These are phyloP conservation scores for Orius insidiosus DNA, from an alignment of 1,140 invertebrate species.

Conservation along the genomic window DNA sequence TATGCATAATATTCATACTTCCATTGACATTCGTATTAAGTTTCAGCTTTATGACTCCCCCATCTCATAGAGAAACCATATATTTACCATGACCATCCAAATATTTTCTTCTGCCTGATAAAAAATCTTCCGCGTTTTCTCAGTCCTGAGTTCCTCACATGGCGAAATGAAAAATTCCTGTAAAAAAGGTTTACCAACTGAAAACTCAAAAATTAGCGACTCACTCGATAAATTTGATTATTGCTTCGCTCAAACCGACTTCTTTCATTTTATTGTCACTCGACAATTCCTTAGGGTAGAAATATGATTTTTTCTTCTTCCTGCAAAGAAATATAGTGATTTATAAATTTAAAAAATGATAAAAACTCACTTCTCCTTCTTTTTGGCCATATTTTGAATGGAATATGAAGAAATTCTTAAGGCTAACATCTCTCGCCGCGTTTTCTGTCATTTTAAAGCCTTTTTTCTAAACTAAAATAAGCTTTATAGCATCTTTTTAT, in stretches of 20 bases:
- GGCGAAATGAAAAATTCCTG: constrained; percentile 69
- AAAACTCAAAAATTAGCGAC: not conserved
- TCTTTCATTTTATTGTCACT: constrained; percentile 71
- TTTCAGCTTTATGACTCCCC: no score
- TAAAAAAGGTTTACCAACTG: constrained; percentile 22
- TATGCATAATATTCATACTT: no score
- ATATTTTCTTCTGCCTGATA: constrained; percentile 69
- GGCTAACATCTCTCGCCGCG: constrained; percentile 12
- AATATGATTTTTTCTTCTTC: constrained; percentile 80
- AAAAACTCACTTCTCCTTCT: constrained; percentile 20
- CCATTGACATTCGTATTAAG: no score
- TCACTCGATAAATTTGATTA: constrained; percentile 79
- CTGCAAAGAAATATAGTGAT: constrained; percentile 36
- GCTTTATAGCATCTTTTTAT: no score
- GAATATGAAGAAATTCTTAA: constrained; percentile 21
- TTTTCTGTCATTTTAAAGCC: not conserved
- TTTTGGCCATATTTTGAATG: constrained; percentile 16
- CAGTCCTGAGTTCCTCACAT: constrained; percentile 73
- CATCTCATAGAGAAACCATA: no score
- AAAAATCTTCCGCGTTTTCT: constrained; percentile 74
- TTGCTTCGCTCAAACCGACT: constrained; percentile 79
- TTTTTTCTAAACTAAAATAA: no score
- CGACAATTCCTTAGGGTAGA: constrained; percentile 58
- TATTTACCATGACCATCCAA: constrained; percentile 81
- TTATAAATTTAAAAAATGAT: constrained; percentile 2